Conservation (phyloP, 1,140 invertebrate species). For the Drosophila sproati region DNA sequence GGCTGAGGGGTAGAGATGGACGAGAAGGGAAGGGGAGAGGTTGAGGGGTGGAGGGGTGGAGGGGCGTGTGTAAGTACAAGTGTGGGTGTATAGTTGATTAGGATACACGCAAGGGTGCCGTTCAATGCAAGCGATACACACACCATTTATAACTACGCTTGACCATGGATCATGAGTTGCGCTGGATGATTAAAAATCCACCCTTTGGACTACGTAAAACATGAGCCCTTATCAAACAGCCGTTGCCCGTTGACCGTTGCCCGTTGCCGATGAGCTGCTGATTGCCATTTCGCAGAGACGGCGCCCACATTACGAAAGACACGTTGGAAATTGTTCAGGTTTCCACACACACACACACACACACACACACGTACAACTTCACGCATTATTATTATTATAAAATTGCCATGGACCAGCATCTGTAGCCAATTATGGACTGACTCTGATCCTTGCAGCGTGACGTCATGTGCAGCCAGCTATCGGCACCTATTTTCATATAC, state of each 20-base stretch:
- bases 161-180: conserved; percentile 15
- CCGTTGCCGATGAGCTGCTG: conserved; percentile 58
- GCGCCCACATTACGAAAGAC: conserved; percentile 59
- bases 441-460: conserved; percentile 54
- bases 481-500: conserved; percentile 30
- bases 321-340: conserved; percentile 39
- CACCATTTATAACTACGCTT: conserved; percentile 17
- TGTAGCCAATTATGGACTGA: conserved; percentile 66
- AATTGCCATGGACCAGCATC: conserved; percentile 62
- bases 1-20: not conserved
- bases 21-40: too few relatives aligned
- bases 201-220: not conserved
- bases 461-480: conserved; percentile 55
- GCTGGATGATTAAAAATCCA: conserved; percentile 12
- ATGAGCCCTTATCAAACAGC: conserved; percentile 61
- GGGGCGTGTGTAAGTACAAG: conserved; percentile 13
- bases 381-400: conserved; percentile 62
- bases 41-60: not conserved
- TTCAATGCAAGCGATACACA: conserved; percentile 53
- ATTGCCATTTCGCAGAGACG: conserved; percentile 61
- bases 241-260: conserved; percentile 21
- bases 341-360: conserved; percentile 24
- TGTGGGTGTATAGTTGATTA: conserved; percentile 64
- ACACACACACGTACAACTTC: not conserved
- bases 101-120: conserved; percentile 42